Evolutionary conservation across 2,113 vertebrate genomes (phyloP).

Genomic region (Rhombomys opimus): DNA sequence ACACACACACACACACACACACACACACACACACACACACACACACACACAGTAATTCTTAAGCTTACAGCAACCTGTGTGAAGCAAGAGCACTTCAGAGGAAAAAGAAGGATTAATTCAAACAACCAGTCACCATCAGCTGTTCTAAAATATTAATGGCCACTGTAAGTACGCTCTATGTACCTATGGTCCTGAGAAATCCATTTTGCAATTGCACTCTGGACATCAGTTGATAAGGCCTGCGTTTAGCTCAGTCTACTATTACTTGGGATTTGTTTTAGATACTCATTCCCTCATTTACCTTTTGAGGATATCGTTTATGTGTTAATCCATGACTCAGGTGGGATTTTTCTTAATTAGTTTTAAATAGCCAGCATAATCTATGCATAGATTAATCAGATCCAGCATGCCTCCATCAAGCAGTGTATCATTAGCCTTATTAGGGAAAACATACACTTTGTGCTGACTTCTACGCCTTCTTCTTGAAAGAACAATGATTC

Average conservation of each 20-base stretch:
- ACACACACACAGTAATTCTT: neutral
- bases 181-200: neutral
- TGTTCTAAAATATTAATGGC: constrained; percentile 38
- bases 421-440: constrained; percentile 56
- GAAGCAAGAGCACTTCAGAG: neutral
- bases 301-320: neutral
- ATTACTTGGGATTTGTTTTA: constrained; percentile 49
- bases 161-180: neutral
- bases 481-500: constrained; percentile 52
- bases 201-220: constrained; percentile 1
- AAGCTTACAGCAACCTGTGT: neutral
- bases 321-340: constrained; percentile 27
- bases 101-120: constrained; percentile 33
- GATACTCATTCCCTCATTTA: constrained; percentile 32
- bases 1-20: too few relatives aligned
- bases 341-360: constrained; percentile 32
- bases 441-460: constrained; percentile 25
- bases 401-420: constrained; percentile 3
- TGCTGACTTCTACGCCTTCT: constrained; percentile 54
- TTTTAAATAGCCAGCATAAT: constrained; percentile 30
- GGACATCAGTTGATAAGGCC: neutral
- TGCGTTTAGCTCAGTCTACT: neutral
- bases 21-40: neutral
- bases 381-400: constrained; percentile 37
- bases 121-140: constrained; percentile 32